Percentiles rank a stretch among this genome's conserved stretches.
phyloP scores from a whole-genome alignment of 2,113 vertebrate species.

The Burhinus oedicnemus region DNA sequence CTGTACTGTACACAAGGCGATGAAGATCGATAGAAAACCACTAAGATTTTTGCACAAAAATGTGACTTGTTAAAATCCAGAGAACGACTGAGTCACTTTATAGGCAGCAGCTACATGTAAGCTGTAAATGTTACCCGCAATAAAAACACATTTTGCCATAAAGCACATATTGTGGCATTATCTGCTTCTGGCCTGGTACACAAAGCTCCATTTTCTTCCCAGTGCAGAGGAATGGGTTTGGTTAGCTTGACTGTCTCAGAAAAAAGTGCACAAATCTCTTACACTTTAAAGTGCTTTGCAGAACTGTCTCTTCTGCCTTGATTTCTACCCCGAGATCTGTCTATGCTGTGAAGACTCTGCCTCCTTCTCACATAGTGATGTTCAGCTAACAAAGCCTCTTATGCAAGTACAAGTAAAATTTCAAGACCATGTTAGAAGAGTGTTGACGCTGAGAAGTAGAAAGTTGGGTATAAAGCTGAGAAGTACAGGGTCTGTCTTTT shows the following conservation, averaged over 20 bases:
- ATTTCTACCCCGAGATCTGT: background rate
- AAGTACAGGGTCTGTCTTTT: background rate
- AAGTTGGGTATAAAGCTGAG: background rate
- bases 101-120: constrained; percentile 74
- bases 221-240: constrained; percentile 32
- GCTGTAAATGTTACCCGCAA: constrained; percentile 75
- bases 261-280: constrained; percentile 13
- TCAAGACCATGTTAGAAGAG: background rate
- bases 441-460: fast-evolving
- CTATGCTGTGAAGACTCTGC: background rate
- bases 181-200: constrained; percentile 72
- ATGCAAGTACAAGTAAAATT: background rate
- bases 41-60: constrained; percentile 64
- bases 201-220: constrained; percentile 38
- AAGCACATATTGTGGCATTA: constrained; percentile 64
- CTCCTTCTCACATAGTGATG: background rate
- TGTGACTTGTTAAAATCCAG: constrained; percentile 60
- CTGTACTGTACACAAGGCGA: constrained; percentile 83
- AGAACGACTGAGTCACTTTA: constrained; percentile 62
- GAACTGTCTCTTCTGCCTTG: constrained; percentile 14
- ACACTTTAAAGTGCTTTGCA: constrained; percentile 54
- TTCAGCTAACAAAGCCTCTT: background rate
- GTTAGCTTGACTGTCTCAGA: constrained; percentile 3
- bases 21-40: constrained; percentile 78
- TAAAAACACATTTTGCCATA: constrained; percentile 68